These are phyloP conservation scores for Scopus umbretta DNA, from an alignment of 2,113 vertebrate genomes.

Conservation along the genomic window DNA sequence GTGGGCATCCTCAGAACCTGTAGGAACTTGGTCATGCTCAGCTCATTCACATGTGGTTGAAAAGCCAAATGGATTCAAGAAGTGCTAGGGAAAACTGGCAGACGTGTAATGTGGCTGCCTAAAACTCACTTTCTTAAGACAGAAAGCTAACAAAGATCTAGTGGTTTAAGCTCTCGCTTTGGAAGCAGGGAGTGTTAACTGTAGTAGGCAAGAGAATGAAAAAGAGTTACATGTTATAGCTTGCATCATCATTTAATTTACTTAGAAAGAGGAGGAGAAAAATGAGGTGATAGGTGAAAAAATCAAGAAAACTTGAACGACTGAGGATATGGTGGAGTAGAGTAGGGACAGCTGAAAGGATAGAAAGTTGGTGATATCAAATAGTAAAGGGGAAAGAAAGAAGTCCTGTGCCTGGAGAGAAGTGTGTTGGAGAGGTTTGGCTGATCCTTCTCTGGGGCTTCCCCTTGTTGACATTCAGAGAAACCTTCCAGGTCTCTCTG, in stretches of 20 bases:
- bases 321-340: neutral
- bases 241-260: neutral
- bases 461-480: neutral
- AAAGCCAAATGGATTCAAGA: neutral
- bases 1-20: neutral
- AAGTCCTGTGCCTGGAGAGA: neutral
- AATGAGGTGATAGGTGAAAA: neutral
- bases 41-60: neutral
- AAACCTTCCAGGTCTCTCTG: neutral
- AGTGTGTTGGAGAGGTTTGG: neutral
- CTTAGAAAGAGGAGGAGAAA: neutral
- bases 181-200: neutral
- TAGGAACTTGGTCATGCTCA: accelerated
- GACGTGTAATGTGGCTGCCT: neutral
- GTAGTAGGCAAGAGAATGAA: neutral
- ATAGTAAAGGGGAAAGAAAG: neutral
- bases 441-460: accelerated
- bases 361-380: neutral
- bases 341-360: neutral
- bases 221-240: neutral
- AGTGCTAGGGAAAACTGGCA: neutral
- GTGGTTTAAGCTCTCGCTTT: neutral
- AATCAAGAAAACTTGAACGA: neutral
- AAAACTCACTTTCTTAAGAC: neutral
- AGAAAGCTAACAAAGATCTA: neutral